Conservation (phyloP, 2,113 vertebrate genomes). For the Macrotis lagotis region DNA sequence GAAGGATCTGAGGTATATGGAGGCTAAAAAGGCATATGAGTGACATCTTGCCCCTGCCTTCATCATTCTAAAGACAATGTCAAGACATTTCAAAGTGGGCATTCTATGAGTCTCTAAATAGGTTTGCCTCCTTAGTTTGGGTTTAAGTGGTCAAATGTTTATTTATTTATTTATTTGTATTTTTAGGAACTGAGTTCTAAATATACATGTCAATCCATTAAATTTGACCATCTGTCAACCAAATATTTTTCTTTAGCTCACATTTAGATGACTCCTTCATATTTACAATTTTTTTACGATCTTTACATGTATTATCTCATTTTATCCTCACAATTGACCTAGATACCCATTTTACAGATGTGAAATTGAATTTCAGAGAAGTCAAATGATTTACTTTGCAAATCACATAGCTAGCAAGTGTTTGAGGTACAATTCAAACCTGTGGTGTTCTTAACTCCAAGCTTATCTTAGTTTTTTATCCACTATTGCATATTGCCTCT, state of each 20-base stretch:
- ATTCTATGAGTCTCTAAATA: not conserved
- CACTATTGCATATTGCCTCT: not conserved
- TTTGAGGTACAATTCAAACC: not conserved
- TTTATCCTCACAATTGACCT: not conserved
- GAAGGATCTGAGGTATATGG: not conserved
- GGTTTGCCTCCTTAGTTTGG: not conserved
- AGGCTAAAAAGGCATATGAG: not conserved
- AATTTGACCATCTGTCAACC: not conserved
- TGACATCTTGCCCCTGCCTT: not conserved
- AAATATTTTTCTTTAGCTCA: not conserved
- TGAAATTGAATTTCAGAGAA: not conserved
- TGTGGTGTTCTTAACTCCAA: not conserved
- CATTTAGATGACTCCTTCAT: not conserved
- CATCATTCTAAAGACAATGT: not conserved
- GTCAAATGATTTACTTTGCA: not conserved
- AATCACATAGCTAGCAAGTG: not conserved
- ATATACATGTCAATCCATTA: not conserved
- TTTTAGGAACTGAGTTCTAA: not conserved
- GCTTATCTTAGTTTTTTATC: not conserved
- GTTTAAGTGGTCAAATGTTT: not conserved
- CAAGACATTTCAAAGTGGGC: not conserved
- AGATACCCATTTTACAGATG: not conserved
- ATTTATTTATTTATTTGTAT: not conserved
- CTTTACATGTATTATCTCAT: not conserved
- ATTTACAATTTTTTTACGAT: not conserved